These are phyloP conservation scores for Promerops cafer DNA, from an alignment of 2,113 vertebrate species.

Conservation along the genomic window DNA sequence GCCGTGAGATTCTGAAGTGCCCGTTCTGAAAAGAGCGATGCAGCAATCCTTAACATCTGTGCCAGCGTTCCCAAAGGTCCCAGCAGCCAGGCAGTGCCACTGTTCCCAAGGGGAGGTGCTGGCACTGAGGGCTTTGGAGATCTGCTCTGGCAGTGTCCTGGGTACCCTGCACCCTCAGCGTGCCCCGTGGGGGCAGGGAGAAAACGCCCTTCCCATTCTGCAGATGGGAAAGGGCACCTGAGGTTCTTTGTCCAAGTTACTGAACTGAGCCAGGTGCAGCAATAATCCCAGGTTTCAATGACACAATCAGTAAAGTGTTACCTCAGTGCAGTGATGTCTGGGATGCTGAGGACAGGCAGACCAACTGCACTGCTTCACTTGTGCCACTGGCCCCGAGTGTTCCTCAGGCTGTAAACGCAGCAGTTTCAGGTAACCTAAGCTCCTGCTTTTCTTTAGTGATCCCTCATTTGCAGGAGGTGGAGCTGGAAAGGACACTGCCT, in stretches of 20 bases:
- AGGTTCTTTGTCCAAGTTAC: not conserved
- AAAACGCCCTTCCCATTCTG: fast-evolving
- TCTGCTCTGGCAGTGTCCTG: not conserved
- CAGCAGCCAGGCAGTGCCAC: not conserved
- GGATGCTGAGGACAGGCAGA: not conserved
- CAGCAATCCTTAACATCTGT: not conserved
- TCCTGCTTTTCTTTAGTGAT: not conserved
- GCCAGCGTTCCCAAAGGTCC: not conserved
- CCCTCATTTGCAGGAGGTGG: not conserved
- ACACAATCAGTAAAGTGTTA: not conserved
- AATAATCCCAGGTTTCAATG: not conserved
- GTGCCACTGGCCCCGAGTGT: not conserved
- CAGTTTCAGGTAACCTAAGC: not conserved
- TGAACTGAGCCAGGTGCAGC: not conserved
- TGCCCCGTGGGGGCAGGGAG: fast-evolving
- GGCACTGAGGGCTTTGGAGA: not conserved
- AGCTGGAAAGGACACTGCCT: not conserved
- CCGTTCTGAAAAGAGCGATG: not conserved
- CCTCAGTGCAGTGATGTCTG: not conserved
- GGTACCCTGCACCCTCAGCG: fast-evolving
- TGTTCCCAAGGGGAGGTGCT: not conserved
- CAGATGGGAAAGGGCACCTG: not conserved
- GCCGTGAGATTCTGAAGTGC: not conserved
- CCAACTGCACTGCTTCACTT: not conserved
- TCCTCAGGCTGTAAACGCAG: not conserved